These are phyloP conservation scores for Hylia prasina DNA, from an alignment of 2,113 vertebrate species.

Conservation along the genomic window DNA sequence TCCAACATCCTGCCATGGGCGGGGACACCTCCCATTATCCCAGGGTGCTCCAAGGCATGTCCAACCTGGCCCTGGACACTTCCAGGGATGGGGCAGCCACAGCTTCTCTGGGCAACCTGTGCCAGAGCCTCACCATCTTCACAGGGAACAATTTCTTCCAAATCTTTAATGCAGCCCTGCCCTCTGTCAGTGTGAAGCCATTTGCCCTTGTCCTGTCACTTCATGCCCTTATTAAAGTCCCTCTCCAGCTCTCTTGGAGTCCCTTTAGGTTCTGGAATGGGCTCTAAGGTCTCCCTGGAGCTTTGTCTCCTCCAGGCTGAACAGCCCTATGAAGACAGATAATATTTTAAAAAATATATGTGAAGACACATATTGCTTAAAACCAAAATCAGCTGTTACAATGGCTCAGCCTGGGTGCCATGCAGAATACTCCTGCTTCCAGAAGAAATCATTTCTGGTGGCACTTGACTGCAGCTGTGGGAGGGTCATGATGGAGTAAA, in stretches of 20 bases:
- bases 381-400: neutral
- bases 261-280: neutral
- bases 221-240: neutral
- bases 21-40: neutral
- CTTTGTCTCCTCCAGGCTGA: neutral
- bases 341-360: neutral
- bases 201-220: neutral
- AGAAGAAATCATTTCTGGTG: neutral
- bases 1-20: neutral
- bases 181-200: neutral
- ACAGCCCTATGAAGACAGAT: neutral
- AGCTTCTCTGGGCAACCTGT: neutral
- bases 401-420: neutral
- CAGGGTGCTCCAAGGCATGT: accelerated
- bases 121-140: neutral
- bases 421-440: neutral
- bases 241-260: neutral
- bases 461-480: neutral
- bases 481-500: neutral
- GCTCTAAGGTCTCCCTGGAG: neutral
- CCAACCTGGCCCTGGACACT: neutral
- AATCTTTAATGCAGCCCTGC: neutral
- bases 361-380: neutral
- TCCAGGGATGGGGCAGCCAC: neutral
- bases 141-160: neutral